phyloP scores from a whole-genome alignment of 2,113 vertebrate species.

The Osmerus mordax region DNA sequence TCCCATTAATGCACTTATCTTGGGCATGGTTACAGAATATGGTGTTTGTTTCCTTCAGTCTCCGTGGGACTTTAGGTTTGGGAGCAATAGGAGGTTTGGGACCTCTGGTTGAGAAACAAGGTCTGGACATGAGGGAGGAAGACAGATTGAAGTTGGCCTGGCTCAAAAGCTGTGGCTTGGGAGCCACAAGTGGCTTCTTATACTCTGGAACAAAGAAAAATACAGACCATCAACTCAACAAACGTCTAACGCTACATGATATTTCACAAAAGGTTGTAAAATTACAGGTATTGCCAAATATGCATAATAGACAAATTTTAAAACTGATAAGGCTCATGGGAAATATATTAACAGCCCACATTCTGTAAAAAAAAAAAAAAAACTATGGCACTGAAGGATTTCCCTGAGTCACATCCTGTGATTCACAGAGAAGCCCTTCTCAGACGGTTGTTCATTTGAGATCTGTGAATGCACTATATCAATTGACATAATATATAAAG shows the following conservation, averaged over 20 bases:
- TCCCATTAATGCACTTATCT: constrained; percentile 72
- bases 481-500: constrained; percentile 16
- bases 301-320: neutral
- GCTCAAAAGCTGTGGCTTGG: constrained; percentile 80
- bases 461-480: constrained; percentile 6
- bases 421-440: constrained; percentile 61
- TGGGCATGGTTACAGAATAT: constrained; percentile 60
- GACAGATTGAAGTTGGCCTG: constrained; percentile 71
- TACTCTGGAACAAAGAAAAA: constrained; percentile 75
- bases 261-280: too few species aligned
- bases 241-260: too few species aligned
- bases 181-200: constrained; percentile 85
- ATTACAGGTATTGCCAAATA: too few species aligned
- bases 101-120: constrained; percentile 74
- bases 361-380: constrained; percentile 38
- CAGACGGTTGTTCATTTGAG: constrained; percentile 30
- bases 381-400: constrained; percentile 55
- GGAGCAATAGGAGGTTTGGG: constrained; percentile 88
- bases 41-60: constrained; percentile 63
- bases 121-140: constrained; percentile 69
- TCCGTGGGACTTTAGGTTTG: constrained; percentile 79
- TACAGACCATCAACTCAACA: constrained; percentile 45
- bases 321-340: constrained; percentile 28
- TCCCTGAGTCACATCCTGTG: constrained; percentile 66
- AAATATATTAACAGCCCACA: constrained; percentile 29